Evolutionary conservation across 2,888 invertebrate species (phyloP).

Genomic region (Clunio marinus): DNA sequence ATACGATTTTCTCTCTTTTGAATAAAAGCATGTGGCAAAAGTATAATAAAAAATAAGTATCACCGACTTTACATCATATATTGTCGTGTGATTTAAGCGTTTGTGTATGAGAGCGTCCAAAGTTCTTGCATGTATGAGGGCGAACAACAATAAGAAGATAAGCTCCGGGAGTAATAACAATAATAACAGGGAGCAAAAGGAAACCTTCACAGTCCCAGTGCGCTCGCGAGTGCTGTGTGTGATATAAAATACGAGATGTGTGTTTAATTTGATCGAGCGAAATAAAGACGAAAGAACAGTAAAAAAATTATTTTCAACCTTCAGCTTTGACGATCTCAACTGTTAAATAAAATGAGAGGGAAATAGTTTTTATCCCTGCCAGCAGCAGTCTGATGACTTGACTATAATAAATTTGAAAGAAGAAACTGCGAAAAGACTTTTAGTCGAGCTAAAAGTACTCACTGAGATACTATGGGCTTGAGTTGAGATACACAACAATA

Average conservation of each 20-base stretch:
- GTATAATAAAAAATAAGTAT: conserved; percentile 38
- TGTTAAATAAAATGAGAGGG: neutral
- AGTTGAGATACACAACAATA: conserved; percentile 3
- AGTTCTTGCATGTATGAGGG: conserved; percentile 1
- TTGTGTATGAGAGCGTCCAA: conserved; percentile 27
- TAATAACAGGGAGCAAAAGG: conserved; percentile 14
- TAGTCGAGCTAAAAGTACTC: neutral
- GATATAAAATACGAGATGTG: neutral
- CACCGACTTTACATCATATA: conserved; percentile 38
- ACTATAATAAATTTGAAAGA: neutral
- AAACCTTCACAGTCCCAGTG: conserved; percentile 3
- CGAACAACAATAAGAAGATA: neutral
- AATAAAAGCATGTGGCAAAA: conserved; percentile 26
- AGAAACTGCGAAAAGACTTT: neutral
- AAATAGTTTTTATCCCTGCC: neutral
- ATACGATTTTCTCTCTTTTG: conserved; percentile 43
- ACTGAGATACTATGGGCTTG: neutral
- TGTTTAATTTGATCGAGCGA: neutral
- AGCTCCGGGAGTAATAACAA: conserved; percentile 1
- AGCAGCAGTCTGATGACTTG: neutral
- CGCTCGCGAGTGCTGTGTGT: neutral
- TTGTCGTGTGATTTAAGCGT: conserved; percentile 35
- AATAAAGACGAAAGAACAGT: neutral
- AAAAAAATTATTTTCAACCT: neutral
- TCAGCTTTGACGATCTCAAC: neutral